These are phyloP conservation scores for Cephus cinctus DNA, from an alignment of 1,140 invertebrate species.

Conservation along the genomic window DNA sequence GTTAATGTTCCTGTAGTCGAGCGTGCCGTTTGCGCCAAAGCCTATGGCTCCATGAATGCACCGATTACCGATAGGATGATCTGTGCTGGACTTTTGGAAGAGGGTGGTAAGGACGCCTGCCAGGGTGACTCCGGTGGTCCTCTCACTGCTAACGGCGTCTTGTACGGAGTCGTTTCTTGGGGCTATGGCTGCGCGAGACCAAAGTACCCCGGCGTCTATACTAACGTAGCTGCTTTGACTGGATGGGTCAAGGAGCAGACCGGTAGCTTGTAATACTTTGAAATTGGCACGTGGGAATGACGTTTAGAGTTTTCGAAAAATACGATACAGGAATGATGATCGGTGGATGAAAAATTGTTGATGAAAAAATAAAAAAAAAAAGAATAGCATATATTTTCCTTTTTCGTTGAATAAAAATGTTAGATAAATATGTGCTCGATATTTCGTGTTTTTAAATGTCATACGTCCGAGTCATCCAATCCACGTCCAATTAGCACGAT, in stretches of 20 bases:
- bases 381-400: too few relatives aligned
- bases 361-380: too few relatives aligned
- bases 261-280: too few relatives aligned
- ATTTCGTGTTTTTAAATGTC: too few relatives aligned
- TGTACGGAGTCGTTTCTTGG: constrained; percentile 58
- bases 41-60: constrained; percentile 20
- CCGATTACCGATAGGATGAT: constrained; percentile 45
- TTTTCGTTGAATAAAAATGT: too few relatives aligned
- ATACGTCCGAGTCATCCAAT: too few relatives aligned
- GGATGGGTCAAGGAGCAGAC: constrained; percentile 40
- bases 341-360: too few relatives aligned
- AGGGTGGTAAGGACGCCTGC: constrained; percentile 45
- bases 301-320: too few relatives aligned
- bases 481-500: too few relatives aligned
- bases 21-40: constrained; percentile 23
- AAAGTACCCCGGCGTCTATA: constrained; percentile 59
- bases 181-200: constrained; percentile 53
- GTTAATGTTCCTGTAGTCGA: constrained; percentile 39
- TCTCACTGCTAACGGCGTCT: constrained; percentile 22
- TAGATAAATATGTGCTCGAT: too few relatives aligned
- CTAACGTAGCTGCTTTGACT: constrained; percentile 43
- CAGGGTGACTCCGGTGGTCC: constrained; percentile 40
- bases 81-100: constrained; percentile 43
- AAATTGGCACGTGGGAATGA: too few relatives aligned
- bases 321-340: too few relatives aligned